Conservation (phyloP, 2,888 invertebrate genomes). For the Cryptus viduatorius region DNA sequence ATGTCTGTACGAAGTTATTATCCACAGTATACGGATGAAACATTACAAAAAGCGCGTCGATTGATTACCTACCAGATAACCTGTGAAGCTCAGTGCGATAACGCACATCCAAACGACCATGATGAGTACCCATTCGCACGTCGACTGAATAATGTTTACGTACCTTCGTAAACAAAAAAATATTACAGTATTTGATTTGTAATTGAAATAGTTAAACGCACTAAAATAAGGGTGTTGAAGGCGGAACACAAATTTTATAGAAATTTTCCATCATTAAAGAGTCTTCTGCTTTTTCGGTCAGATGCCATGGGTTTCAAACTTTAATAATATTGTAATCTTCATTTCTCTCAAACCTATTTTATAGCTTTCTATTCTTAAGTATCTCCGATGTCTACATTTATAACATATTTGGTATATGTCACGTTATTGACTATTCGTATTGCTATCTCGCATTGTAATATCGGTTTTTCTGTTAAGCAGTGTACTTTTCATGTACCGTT, state of each 20-base stretch:
- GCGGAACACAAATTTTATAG: background rate
- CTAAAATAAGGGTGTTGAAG: background rate
- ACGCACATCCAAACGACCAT: background rate
- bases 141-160: background rate
- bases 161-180: background rate
- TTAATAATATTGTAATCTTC: no score
- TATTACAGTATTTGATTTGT: background rate
- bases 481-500: no score
- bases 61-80: background rate
- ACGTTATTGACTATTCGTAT: no score
- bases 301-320: no score
- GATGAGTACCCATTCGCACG: conserved; percentile 8
- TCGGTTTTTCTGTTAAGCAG: no score
- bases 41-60: background rate
- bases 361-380: no score
- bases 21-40: background rate
- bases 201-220: background rate
- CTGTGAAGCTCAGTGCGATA: conserved; percentile 12
- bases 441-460: no score
- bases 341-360: no score
- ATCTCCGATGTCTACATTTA: no score
- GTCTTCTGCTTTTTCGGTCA: no score
- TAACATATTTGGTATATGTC: no score
- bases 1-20: background rate
- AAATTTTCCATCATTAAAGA: background rate